Conservation (phyloP, 1,140 invertebrate species). For the Aphis craccivora region DNA sequence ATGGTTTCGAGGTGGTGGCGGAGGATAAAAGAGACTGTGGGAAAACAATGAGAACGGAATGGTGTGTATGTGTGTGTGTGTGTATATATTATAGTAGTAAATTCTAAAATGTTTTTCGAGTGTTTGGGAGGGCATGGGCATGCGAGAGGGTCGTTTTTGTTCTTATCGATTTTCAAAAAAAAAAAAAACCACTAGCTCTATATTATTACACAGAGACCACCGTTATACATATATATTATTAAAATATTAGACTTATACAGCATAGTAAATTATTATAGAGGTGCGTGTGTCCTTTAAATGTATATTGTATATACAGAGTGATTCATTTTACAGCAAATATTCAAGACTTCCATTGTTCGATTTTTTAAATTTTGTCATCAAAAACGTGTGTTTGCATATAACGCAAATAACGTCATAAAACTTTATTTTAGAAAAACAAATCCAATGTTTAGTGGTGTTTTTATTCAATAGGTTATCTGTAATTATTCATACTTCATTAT, state of each 20-base stretch:
- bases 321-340: not conserved
- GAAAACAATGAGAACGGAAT: not conserved
- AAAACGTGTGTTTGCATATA: not conserved
- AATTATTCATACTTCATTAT: not conserved
- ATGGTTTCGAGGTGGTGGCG: not conserved
- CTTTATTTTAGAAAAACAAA: not conserved
- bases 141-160: not conserved
- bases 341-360: not conserved
- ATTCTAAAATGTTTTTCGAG: slow-evolving; percentile 28
- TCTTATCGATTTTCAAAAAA: slow-evolving; percentile 18
- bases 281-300: not conserved
- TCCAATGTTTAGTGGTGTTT: not conserved
- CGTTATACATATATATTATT: not conserved
- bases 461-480: not conserved
- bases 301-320: not conserved
- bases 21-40: not conserved
- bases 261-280: not conserved
- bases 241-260: not conserved
- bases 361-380: not conserved
- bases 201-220: not conserved
- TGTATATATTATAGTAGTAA: slow-evolving; percentile 8
- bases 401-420: too few species aligned
- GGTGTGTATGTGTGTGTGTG: not conserved
- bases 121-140: not conserved
- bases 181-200: not conserved